Conservation (phyloP, 2,888 invertebrate genomes). For the Diarsia brunnea region DNA sequence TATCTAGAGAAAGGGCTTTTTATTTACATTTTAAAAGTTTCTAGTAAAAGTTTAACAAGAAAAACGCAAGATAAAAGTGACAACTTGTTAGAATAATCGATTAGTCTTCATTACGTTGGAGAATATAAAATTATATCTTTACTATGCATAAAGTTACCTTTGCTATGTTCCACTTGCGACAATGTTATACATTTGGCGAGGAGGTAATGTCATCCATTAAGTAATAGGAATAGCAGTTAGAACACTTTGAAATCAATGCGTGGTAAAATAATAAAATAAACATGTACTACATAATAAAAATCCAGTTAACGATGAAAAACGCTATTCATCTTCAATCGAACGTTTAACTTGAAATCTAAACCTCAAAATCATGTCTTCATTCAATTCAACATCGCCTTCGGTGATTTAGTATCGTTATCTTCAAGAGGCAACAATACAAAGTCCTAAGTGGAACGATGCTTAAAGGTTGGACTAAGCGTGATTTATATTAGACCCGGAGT, state of each 20-base stretch:
- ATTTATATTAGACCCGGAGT: slow-evolving; percentile 83
- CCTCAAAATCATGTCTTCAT: slow-evolving; percentile 42
- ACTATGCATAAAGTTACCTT: slow-evolving; percentile 62
- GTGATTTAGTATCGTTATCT: slow-evolving; percentile 59
- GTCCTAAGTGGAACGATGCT: slow-evolving; percentile 75
- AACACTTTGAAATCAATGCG: not conserved
- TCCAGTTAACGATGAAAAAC: not conserved
- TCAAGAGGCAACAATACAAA: slow-evolving; percentile 68
- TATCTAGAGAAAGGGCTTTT: slow-evolving; percentile 1
- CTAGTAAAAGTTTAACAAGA: slow-evolving; percentile 37
- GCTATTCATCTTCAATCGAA: not conserved
- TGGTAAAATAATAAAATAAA: not conserved
- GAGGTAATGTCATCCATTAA: not conserved
- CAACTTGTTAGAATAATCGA: slow-evolving; percentile 59
- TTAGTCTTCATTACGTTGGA: slow-evolving; percentile 70
- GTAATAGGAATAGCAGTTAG: not conserved
- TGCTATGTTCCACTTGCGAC: slow-evolving; percentile 58
- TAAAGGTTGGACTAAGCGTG: slow-evolving; percentile 79
- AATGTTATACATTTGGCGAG: not conserved
- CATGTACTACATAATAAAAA: not conserved
- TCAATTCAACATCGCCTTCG: slow-evolving; percentile 37
- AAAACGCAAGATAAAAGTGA: slow-evolving; percentile 49
- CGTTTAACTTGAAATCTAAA: not conserved
- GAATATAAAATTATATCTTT: slow-evolving; percentile 69
- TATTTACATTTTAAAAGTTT: slow-evolving; percentile 8